Evolutionary conservation across 2,888 invertebrate species (phyloP), one percentile per base, ranked within the genome.

Genomic region (Archips crataeganus): DNA sequence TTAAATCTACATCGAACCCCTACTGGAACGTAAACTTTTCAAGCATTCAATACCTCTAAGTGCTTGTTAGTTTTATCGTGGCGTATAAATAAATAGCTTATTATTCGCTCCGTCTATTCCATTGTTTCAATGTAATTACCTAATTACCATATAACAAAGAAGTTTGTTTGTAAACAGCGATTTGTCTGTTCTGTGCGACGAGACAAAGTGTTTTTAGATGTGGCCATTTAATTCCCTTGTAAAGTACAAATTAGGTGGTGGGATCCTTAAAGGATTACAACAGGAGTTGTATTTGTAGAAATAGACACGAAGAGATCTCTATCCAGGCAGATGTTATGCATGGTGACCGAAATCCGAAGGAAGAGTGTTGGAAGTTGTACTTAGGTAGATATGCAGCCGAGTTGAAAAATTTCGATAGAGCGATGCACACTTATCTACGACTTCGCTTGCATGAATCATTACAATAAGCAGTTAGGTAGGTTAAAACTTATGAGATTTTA

Each of bases 71-170:
- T 63, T 72, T 68, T 68, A 72, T 63, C 45, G 62, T 63, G 54
- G 36, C 62, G 72, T 68, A 72, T 72, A 72, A 62, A 72, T 47
- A 68, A 64, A 62, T 62, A 62, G 57, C 39, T 72, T 62, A 66
- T 71, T 72, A 67, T 62, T 15, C 47, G 36, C 57, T 23, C 32
- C 34, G 34, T 54, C 34, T 62, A 32, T 62, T 51, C 36, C 57
- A 67, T 47, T 57, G 54, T 62, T 72, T 67, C 34, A 13, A 60
- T 51, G 45, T 71, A 59, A 59, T 47, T 59, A 64, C 36, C 45
- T 49, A 64, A 60, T 71, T 66, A 66, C 11, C 61, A 62, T 66
- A 51, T 42, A 36, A 51, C 32, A 71, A 47, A 32, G 54, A 66
- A 32, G 9, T 47, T 23, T 64, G 47, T 64, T 10, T 15, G 11